These are phyloP conservation scores for Psittacara wagleri DNA, from an alignment of 2,113 vertebrate species.

Conservation along the genomic window DNA sequence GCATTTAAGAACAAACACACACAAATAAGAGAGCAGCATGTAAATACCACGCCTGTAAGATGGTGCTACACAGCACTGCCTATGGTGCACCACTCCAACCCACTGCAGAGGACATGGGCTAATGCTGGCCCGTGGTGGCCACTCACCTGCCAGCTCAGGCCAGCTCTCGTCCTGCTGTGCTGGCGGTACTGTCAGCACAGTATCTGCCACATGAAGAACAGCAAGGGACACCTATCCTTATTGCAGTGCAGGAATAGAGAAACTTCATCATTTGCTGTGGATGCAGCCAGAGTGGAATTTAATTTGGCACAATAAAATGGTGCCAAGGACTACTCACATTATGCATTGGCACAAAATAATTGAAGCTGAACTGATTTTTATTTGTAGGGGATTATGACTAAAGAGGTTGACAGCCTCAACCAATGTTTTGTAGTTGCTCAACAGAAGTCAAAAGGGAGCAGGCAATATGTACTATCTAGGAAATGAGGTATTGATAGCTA, in stretches of 20 bases:
- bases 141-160: neutral
- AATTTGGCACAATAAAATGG: neutral
- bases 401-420: neutral
- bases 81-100: rapidly evolving
- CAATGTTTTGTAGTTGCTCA: neutral
- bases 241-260: neutral
- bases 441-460: neutral
- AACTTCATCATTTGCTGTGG: neutral
- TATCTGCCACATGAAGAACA: neutral
- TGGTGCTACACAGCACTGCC: neutral
- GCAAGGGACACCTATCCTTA: neutral
- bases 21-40: neutral
- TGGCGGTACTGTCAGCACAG: rapidly evolving
- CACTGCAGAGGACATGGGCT: neutral
- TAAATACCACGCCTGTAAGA: neutral
- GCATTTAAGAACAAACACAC: neutral
- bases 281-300: neutral
- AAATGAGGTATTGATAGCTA: neutral
- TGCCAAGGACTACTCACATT: neutral
- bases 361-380: neutral
- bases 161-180: neutral
- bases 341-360: neutral
- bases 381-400: neutral
- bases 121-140: rapidly evolving
- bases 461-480: neutral